Conservation (phyloP, 1,140 invertebrate species). For the Heliconius congener region DNA sequence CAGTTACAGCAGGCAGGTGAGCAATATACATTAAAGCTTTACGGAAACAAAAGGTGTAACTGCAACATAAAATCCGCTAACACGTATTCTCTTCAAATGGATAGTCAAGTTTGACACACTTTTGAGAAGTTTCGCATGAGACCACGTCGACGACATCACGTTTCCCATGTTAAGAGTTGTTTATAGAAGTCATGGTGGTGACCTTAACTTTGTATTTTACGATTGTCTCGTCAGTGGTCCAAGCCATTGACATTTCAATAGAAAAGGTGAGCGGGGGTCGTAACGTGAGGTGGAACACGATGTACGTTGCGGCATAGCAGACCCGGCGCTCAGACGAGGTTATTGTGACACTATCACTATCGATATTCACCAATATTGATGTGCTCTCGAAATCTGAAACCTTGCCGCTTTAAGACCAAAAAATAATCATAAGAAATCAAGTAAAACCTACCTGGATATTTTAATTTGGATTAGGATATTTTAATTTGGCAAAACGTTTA, state of each 20-base stretch:
- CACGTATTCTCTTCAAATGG: slow-evolving; percentile 54
- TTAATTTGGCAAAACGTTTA: slow-evolving; percentile 66
- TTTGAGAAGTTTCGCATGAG: slow-evolving; percentile 59
- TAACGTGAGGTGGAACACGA: slow-evolving; percentile 71
- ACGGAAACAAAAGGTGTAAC: slow-evolving; percentile 24
- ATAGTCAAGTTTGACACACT: slow-evolving; percentile 69
- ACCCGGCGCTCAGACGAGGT: slow-evolving; percentile 29
- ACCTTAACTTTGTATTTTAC: slow-evolving; percentile 81
- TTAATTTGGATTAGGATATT: slow-evolving; percentile 53
- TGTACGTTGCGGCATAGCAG: slow-evolving; percentile 47
- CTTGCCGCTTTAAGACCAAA: neutral
- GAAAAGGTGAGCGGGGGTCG: slow-evolving; percentile 74
- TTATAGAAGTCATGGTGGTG: slow-evolving; percentile 80
- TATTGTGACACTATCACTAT: slow-evolving; percentile 36
- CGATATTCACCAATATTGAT: neutral
- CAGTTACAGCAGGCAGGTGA: neutral
- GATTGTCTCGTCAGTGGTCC: slow-evolving; percentile 77
- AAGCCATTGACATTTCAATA: slow-evolving; percentile 78
- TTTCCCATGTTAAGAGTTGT: slow-evolving; percentile 77
- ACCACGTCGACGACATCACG: slow-evolving; percentile 73
- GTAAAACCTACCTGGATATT: neutral
- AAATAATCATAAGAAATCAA: neutral
- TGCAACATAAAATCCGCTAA: slow-evolving; percentile 44
- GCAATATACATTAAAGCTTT: slow-evolving; percentile 21
- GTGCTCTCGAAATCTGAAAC: neutral